These are phyloP conservation scores for Strigamia transsilvanica DNA, from an alignment of 2,888 invertebrate genomes.

Conservation along the genomic window DNA sequence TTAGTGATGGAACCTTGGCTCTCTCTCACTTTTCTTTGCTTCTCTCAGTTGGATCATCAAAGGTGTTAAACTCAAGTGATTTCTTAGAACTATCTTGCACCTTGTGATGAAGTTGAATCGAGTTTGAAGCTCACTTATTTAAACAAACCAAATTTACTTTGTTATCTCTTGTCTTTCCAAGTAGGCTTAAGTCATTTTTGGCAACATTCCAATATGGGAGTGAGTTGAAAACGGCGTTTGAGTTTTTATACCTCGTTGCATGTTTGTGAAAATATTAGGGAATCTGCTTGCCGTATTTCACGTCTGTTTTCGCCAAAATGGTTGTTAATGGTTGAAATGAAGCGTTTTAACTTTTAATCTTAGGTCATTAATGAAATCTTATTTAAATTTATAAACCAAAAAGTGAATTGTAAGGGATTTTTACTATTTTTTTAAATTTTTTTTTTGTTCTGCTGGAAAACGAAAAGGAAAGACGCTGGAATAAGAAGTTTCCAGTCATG, in stretches of 20 bases:
- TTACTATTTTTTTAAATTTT: not conserved
- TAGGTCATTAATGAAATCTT: not conserved
- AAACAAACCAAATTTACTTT: slow-evolving; percentile 49
- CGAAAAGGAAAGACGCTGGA: too few relatives aligned
- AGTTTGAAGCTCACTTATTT: slow-evolving; percentile 49
- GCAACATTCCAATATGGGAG: slow-evolving; percentile 36
- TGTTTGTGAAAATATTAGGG: slow-evolving; percentile 45
- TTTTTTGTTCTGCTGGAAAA: too few relatives aligned
- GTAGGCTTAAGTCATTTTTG: slow-evolving; percentile 46
- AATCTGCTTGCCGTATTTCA: slow-evolving; percentile 12
- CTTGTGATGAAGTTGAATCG: slow-evolving; percentile 43
- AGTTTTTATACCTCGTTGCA: slow-evolving; percentile 39
- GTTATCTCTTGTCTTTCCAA: slow-evolving; percentile 44
- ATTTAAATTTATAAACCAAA: not conserved
- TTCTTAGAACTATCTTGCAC: slow-evolving; percentile 41
- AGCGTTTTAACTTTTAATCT: slow-evolving; percentile 34
- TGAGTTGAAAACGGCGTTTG: slow-evolving; percentile 29
- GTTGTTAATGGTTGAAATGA: not conserved
- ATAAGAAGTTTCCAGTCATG: not conserved
- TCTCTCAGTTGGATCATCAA: slow-evolving; percentile 48
- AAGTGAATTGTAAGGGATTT: not conserved
- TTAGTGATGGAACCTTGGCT: slow-evolving; percentile 48
- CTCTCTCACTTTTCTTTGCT: slow-evolving; percentile 11
- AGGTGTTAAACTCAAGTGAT: slow-evolving; percentile 47
- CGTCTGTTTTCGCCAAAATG: slow-evolving; percentile 16